These are phyloP conservation scores for Semnornis frantzii DNA, from an alignment of 2,113 vertebrate genomes.

Conservation along the genomic window DNA sequence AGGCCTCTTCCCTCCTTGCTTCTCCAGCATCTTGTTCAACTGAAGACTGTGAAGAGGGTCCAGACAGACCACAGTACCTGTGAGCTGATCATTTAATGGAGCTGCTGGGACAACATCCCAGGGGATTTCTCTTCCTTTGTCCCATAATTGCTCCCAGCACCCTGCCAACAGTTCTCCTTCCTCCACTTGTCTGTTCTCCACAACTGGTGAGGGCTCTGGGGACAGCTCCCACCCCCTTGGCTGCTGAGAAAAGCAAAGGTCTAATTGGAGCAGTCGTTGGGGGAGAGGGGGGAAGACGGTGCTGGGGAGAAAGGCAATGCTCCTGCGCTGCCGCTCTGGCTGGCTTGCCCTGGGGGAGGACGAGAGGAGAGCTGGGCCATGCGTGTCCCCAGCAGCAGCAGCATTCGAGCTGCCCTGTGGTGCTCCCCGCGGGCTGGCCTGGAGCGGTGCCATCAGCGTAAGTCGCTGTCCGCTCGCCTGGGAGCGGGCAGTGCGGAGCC, in stretches of 20 bases:
- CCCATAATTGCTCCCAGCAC: not conserved
- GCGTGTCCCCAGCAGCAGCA: not conserved
- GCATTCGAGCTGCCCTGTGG: not conserved
- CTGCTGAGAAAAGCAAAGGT: not conserved
- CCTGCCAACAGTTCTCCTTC: not conserved
- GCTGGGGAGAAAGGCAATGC: not conserved
- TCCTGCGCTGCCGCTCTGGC: fast-evolving
- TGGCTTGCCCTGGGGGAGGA: not conserved
- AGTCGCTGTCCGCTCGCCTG: not conserved
- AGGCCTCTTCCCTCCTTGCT: not conserved
- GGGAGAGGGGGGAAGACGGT: not conserved
- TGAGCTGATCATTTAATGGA: not conserved
- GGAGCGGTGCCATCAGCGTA: not conserved
- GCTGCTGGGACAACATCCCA: not conserved
- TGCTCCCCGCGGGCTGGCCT: not conserved
- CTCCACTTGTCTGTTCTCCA: not conserved
- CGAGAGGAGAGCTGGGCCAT: not conserved
- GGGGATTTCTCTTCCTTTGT: not conserved
- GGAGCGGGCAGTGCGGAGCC: not conserved
- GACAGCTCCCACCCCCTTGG: not conserved
- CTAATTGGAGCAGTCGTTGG: not conserved
- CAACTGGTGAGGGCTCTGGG: not conserved
- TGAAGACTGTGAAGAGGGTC: not conserved
- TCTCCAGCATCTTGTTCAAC: not conserved
- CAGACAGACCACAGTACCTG: not conserved